Base-by-base conservation (phyloP, 1,140 invertebrate species). In the Diorhabda sublineata region DNA sequence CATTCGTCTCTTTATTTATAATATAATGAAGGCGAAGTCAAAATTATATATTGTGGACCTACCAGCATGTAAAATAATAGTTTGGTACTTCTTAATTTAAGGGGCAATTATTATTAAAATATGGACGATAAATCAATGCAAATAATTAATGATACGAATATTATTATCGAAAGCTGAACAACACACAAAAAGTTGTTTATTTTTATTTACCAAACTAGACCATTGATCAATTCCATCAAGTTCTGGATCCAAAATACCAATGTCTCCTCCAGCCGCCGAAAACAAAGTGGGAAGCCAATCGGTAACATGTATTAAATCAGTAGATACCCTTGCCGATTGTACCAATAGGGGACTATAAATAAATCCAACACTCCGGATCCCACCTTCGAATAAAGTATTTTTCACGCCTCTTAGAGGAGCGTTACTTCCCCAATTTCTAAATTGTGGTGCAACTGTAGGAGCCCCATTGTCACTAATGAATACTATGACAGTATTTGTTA, bases 381-480 rank as follows among this genome's bases (percentile, higher is more conserved):
- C 91, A 9, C 91, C 91, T 79, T 93, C 91, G 82, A 81, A 86
- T 0, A 84, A 61, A 0, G 83, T 82, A 3, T 80, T 76, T 73
- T 78, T 84, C 72, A 88, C 83, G 43, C 88, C 87, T 76, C 87
- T 82, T 0, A 90, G 78, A 26, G 90, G 89, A 79, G 84, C 89
- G 79, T 91, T 91, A 5, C 86, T 89, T 7, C 88, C 89, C 77
- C 84, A 85, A 78, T 90, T 91, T 9, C 76, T 76, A 56, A 47
- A 60, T 44, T 7, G n/a, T 26, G 65, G 47, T 45, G 82, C 83
- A 41, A 79, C 69, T 3, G 85, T 75, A 0, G 83, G 80, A 1
- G 87, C 86, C 1, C 88, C 88, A 73, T 89, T 89, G 72, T 94
- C 92, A 2, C 87, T 85, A 52, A 89, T 84, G 73, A 93, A 93